Conservation (phyloP, 2,888 invertebrate genomes). For the Apeira syringaria region DNA sequence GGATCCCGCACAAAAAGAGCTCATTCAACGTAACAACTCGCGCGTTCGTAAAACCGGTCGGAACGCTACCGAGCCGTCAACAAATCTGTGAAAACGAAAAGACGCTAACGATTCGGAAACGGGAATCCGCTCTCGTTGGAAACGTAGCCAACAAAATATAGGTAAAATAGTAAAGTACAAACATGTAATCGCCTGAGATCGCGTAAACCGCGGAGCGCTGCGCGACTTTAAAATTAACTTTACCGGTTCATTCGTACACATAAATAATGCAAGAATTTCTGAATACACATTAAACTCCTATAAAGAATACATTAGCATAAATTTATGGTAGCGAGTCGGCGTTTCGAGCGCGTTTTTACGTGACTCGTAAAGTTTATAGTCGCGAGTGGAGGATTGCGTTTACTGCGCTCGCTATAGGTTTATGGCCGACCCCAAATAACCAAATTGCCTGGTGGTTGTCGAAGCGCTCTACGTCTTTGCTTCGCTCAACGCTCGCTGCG, state of each 20-base stretch:
- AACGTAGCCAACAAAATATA: slow-evolving; percentile 49
- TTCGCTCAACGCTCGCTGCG: slow-evolving; percentile 27
- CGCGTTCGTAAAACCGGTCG: slow-evolving; percentile 44
- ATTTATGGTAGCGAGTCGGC: slow-evolving; percentile 82
- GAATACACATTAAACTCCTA: slow-evolving; percentile 84
- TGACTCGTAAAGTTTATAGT: slow-evolving; percentile 83
- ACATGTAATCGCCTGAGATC: slow-evolving; percentile 64
- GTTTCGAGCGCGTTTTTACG: slow-evolving; percentile 83
- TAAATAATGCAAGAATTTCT: slow-evolving; percentile 83
- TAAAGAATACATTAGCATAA: slow-evolving; percentile 84
- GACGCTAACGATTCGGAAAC: slow-evolving; percentile 54
- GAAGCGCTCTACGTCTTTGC: slow-evolving; percentile 40
- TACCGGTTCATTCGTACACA: slow-evolving; percentile 82
- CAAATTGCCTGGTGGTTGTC: slow-evolving; percentile 72
- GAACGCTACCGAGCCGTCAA: slow-evolving; percentile 34
- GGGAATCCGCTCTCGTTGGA: slow-evolving; percentile 51
- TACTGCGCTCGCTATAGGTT: slow-evolving; percentile 81
- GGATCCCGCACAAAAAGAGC: slow-evolving; percentile 40
- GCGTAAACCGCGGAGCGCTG: slow-evolving; percentile 69
- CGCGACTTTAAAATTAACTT: slow-evolving; percentile 82
- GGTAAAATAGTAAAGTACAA: slow-evolving; percentile 45
- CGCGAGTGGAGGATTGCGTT: slow-evolving; percentile 83
- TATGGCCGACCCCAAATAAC: slow-evolving; percentile 82
- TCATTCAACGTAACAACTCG: slow-evolving; percentile 43
- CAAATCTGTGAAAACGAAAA: slow-evolving; percentile 43